Base-by-base conservation (phyloP, 2,113 vertebrate species). In the Gymnogyps californianus region DNA sequence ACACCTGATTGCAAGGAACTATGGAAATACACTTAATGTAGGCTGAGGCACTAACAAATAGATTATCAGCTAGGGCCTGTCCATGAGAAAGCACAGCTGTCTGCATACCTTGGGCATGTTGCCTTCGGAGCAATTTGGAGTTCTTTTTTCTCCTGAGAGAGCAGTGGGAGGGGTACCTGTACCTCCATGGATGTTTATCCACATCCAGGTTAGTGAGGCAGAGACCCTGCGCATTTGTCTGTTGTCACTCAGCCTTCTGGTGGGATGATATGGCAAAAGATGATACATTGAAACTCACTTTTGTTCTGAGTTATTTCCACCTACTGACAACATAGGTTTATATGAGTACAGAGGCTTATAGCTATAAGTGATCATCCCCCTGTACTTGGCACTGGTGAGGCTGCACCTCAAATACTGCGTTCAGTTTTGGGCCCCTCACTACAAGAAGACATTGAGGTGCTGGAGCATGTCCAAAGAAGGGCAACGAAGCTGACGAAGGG, bases 171-270 rank as follows among this genome's bases (percentile, higher is more conserved):
- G 2, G 3, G 5, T 34, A 42, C 7, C 17, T n/a, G 7, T n/a
- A 4, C 16, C 20, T 66, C 34, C 16, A 6, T 6, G 15, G 16
- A 38, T 8, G 9, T 38, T 32, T 62, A n/a, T 11, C 28, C n/a
- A 36, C 34, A 40, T 18, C 52, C 1, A 0, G 1, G 0, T 25
- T 21, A 47, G 14, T 34, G 11, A 82, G 26, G 12, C 7, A 79
- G 15, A 71, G 46, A 61, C 14, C 11, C 13, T 4, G 4, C n/a
- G 7, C 4, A 18, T 72, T 78, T 57, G 6, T 24, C 24, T 81
- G 40, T 13, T 55, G 32, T n/a, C 38, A 24, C 32, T 66, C 57
- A 61, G 26, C 6, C 4, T n/a, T 47, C 20, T 15, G 36, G n/a
- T 55, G 21, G 29, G 31, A 38, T 4, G 2, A 47, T 36, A 47